phyloP scores from a whole-genome alignment of 2,113 vertebrate genomes.

The Caranx melampygus region DNA sequence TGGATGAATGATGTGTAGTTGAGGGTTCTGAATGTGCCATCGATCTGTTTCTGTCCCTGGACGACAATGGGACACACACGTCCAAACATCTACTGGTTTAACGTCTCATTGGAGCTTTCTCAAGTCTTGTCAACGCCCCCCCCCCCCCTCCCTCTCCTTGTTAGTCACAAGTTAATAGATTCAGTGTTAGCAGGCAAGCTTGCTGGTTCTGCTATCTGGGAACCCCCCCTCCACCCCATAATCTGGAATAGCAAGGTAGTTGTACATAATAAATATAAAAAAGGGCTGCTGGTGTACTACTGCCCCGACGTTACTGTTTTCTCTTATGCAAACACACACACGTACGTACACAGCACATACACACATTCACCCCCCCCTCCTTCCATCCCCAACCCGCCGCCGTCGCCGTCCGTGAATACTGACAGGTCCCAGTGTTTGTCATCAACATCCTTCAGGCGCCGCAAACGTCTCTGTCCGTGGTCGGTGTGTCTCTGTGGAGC shows the following conservation, averaged over 20 bases:
- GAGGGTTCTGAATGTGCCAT: not conserved
- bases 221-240: not conserved
- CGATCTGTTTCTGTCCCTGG: not conserved
- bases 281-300: constrained; percentile 78
- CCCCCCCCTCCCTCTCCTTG: not conserved
- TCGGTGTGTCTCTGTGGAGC: constrained; percentile 59
- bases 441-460: constrained; percentile 43
- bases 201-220: constrained; percentile 23
- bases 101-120: not conserved
- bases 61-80: not conserved
- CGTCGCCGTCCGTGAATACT: constrained; percentile 45
- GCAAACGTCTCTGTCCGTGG: constrained; percentile 46
- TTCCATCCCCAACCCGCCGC: constrained; percentile 30
- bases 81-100: not conserved
- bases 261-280: constrained; percentile 79
- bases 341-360: constrained; percentile 54
- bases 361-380: constrained; percentile 33
- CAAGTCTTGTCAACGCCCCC: not conserved
- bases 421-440: constrained; percentile 60
- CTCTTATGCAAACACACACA: constrained; percentile 60
- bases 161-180: constrained; percentile 3
- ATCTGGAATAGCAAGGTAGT: constrained; percentile 55
- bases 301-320: constrained; percentile 52
- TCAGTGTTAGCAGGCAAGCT: constrained; percentile 44
- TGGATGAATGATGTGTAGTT: not conserved